A percentile compares a stretch with the other conserved stretches of the same genome.
These are phyloP conservation scores for Dunckerocampus dactyliophorus DNA, from an alignment of 2,113 vertebrate genomes.

Conservation along the genomic window DNA sequence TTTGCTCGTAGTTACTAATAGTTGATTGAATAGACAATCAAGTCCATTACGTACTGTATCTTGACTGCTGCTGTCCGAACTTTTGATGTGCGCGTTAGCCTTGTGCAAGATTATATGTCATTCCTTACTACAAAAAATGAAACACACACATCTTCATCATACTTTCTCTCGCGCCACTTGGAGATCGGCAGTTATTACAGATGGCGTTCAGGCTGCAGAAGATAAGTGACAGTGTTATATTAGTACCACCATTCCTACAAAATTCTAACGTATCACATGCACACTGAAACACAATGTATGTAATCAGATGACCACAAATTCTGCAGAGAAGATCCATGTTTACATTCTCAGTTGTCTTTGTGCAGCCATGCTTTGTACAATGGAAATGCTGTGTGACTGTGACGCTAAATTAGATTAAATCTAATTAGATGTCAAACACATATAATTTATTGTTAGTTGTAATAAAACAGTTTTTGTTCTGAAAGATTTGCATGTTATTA, in stretches of 20 bases:
- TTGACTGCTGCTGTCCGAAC: too few relatives aligned
- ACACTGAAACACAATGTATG: background rate
- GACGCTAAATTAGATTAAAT: slow-evolving; percentile 9
- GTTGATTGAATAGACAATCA: too few relatives aligned
- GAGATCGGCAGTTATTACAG: background rate
- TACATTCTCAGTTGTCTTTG: background rate
- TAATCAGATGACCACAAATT: slow-evolving; percentile 9
- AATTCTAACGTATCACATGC: background rate
- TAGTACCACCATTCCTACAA: background rate
- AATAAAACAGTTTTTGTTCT: slow-evolving; percentile 3
- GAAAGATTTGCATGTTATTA: slow-evolving; percentile 14
- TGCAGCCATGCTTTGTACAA: slow-evolving; percentile 4
- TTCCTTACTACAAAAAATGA: background rate
- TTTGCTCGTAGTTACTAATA: too few relatives aligned
- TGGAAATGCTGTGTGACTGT: slow-evolving; percentile 1
- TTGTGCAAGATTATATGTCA: background rate
- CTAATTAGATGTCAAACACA: background rate
- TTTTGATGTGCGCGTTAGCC: too few relatives aligned
- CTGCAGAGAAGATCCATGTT: background rate
- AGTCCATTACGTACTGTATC: too few relatives aligned
- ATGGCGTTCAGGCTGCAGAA: too few relatives aligned
- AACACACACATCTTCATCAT: background rate
- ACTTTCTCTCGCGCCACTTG: background rate
- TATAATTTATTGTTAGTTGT: slow-evolving; percentile 7
- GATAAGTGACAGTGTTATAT: too few relatives aligned